A percentile compares a stretch with the other conserved stretches of the same genome.
Conservation (phyloP, 2,113 vertebrate genomes). For the Numida meleagris region DNA sequence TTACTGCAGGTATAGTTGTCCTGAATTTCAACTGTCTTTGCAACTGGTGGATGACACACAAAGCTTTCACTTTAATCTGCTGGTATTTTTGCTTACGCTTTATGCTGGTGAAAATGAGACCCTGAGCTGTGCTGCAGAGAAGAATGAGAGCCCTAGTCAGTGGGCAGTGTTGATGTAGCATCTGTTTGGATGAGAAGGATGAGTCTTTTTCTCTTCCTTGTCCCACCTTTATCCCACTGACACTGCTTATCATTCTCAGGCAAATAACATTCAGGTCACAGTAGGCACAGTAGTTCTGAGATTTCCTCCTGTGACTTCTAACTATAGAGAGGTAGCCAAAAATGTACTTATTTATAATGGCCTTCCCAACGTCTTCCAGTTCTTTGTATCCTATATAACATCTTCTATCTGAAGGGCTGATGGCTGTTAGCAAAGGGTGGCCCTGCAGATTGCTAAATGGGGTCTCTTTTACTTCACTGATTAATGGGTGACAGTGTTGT, state of each 20-base stretch:
- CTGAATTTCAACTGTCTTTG: constrained; percentile 28
- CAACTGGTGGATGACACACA: neutral
- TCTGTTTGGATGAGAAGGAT: fast-evolving
- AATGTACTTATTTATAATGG: neutral
- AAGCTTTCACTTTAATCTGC: neutral
- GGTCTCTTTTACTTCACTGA: neutral
- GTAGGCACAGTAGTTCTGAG: neutral
- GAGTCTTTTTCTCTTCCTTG: neutral
- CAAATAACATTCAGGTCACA: neutral
- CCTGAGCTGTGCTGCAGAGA: neutral
- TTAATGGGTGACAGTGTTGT: neutral
- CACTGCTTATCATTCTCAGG: neutral
- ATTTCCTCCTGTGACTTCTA: neutral
- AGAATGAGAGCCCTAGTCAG: neutral
- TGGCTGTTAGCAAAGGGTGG: neutral
- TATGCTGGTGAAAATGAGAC: neutral
- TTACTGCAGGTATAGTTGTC: neutral
- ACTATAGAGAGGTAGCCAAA: neutral
- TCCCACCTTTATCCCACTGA: neutral
- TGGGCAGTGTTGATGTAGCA: neutral
- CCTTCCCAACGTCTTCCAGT: neutral
- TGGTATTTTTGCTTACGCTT: neutral
- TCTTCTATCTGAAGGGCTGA: neutral
- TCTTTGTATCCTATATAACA: neutral
- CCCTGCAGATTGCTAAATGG: neutral